These are phyloP conservation scores for Trinectes maculatus DNA, from an alignment of 2,113 vertebrate species.

Conservation along the genomic window DNA sequence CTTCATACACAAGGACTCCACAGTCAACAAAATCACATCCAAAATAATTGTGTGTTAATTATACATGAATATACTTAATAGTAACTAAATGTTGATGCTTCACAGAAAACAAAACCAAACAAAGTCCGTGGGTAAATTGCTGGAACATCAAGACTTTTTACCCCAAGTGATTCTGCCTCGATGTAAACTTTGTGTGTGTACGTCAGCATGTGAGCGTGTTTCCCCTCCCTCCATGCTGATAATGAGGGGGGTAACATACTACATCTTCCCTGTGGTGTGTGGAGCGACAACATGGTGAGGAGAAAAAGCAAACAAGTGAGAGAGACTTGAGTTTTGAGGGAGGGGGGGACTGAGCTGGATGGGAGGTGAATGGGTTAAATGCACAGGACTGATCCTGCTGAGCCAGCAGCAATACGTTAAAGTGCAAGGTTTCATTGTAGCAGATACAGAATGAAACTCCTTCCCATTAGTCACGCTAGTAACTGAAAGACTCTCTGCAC, in stretches of 20 bases:
- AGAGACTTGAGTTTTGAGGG: conserved; percentile 32
- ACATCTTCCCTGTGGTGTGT: conserved; percentile 54
- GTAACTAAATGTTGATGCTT: conserved; percentile 22
- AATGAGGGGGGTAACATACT: conserved; percentile 39
- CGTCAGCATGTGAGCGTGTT: conserved; percentile 1
- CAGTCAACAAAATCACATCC: conserved; percentile 26
- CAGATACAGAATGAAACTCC: conserved; percentile 84
- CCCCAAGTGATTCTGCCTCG: conserved; percentile 18
- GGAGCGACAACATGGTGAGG: conserved; percentile 22
- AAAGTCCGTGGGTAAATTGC: conserved; percentile 4
- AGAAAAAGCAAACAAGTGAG: conserved; percentile 22
- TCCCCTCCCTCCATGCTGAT: conserved; percentile 25
- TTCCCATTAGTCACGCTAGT: conserved; percentile 83
- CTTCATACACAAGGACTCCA: conserved; percentile 30
- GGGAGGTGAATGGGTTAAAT: conserved; percentile 82
- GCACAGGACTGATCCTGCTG: conserved; percentile 78
- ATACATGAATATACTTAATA: conserved; percentile 6
- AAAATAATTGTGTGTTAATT: conserved; percentile 41
- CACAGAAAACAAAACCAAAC: neutral
- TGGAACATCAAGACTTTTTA: conserved; percentile 5
- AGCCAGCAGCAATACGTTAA: conserved; percentile 82
- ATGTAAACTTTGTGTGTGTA: conserved; percentile 23
- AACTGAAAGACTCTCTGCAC: conserved; percentile 71
- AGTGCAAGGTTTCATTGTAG: conserved; percentile 84
- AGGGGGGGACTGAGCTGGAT: conserved; percentile 60